Base-by-base conservation (phyloP, 2,113 vertebrate species). In the Oncorhynchus nerka region DNA sequence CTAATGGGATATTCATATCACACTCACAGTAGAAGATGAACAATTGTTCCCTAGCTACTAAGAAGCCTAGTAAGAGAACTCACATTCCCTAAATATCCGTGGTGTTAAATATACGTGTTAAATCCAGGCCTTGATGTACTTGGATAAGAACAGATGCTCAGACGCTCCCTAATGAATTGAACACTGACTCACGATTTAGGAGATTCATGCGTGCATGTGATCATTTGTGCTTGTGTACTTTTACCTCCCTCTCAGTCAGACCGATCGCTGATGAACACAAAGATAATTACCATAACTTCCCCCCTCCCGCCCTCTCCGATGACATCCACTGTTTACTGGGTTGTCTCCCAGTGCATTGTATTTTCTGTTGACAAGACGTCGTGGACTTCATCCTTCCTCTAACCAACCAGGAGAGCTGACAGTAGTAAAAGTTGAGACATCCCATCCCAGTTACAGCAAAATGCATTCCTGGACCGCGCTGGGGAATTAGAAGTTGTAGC, bases 71-170 rank as follows among this genome's bases (percentile, higher is more conserved):
- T 45, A 45, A 45, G 9, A 45, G 39, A 11, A 45, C 39, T 45
- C 39, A 11, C 39, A 45, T 45, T 12, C 39, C 39, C 9, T 45
- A 45, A 45, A 45, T 45, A 45, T 45, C 39, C 39, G 9, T 45
- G 9, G 39, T 55, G 51, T 55, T 15, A 19, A 55, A 19, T 62
- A 3, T 22, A 16, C 9, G 6, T 22, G n/a, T 11, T 87, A 83
- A 89, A 90, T 79, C 80, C 69, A 73, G 1, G 73, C 77, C 86
- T 89, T 89, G 86, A 90, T 89, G 81, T 76, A 68, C 75, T 85
- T 74, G 78, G 84, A 89, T 83, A 81, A 86, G 83, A 89, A 83
- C 88, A 91, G 88, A 85, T 89, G 87, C 83, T 90, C 70, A 81
- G 79, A n/a, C 76, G 81, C 81, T 86, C 87, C 86, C 85, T 83